Percentiles rank a stretch among this genome's conserved stretches.
Evolutionary conservation across 2,888 invertebrate species (phyloP).

Genomic region (Electrophaes corylata): DNA sequence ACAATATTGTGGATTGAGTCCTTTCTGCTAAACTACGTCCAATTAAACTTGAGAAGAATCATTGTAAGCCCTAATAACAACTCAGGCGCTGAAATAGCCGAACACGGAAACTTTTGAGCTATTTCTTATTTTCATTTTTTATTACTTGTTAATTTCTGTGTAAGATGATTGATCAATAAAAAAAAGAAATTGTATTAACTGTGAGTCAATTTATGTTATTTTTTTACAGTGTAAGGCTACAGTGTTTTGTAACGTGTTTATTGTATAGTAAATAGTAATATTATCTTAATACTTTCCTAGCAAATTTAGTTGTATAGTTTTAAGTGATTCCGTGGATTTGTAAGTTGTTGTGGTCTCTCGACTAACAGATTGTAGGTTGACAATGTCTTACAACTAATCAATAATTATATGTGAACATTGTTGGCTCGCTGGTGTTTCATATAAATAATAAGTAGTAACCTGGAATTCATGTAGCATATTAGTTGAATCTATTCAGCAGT

Average conservation of each 20-base stretch:
- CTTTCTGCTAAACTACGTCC: too few species aligned
- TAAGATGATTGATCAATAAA: slow-evolving; percentile 28
- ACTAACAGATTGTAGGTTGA: slow-evolving; percentile 3
- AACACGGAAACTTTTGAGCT: neutral
- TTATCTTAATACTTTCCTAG: slow-evolving; percentile 63
- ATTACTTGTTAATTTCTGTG: slow-evolving; percentile 17
- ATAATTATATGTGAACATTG: slow-evolving; percentile 67
- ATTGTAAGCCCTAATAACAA: neutral
- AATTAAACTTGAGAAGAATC: neutral
- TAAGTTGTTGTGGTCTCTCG: slow-evolving; percentile 22
- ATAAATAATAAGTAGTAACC: slow-evolving; percentile 56
- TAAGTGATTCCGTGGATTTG: slow-evolving; percentile 38
- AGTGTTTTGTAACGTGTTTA: slow-evolving; percentile 70
- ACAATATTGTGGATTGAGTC: neutral
- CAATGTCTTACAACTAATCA: slow-evolving; percentile 44
- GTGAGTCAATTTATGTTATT: slow-evolving; percentile 48
- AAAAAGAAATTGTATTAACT: slow-evolving; percentile 40
- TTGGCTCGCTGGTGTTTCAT: slow-evolving; percentile 63
- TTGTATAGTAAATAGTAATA: slow-evolving; percentile 64
- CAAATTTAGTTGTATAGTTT: slow-evolving; percentile 61
- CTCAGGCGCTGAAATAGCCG: neutral
- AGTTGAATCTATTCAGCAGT: slow-evolving; percentile 58
- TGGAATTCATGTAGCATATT: slow-evolving; percentile 59
- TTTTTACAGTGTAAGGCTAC: slow-evolving; percentile 66
- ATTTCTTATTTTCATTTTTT: slow-evolving; percentile 5